phyloP scores from a whole-genome alignment of 1,140 invertebrate genomes.

The Plodia interpunctella region DNA sequence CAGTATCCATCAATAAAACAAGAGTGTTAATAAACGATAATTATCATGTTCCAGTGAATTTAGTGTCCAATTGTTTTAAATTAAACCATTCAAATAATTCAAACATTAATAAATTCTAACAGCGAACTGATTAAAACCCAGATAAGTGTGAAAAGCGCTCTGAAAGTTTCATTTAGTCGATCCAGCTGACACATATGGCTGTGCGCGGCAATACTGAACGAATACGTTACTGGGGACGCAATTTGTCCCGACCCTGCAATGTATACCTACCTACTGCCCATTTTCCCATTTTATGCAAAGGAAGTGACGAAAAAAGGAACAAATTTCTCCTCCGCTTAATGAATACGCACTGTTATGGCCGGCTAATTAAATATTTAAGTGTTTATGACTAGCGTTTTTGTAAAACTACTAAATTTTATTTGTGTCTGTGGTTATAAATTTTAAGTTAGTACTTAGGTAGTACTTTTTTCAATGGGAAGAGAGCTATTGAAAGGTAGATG shows the following conservation, averaged over 20 bases:
- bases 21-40: no score
- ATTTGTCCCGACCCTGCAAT: slow-evolving; percentile 60
- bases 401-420: no score
- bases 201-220: slow-evolving; percentile 31
- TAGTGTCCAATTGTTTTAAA: no score
- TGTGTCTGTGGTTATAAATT: no score
- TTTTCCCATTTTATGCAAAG: slow-evolving; percentile 51
- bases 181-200: slow-evolving; percentile 42
- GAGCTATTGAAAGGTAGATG: no score
- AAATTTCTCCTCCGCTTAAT: slow-evolving; percentile 42
- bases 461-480: no score
- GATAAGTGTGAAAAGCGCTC: slow-evolving; percentile 41
- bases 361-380: no score
- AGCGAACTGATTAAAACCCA: slow-evolving; percentile 36
- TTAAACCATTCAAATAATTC: background rate
- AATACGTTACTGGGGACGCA: slow-evolving; percentile 48
- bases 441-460: no score
- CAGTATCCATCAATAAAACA: no score
- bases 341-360: slow-evolving; percentile 30
- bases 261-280: slow-evolving; percentile 54
- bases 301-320: slow-evolving; percentile 44
- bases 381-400: no score
- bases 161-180: slow-evolving; percentile 60
- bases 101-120: slow-evolving; percentile 18
- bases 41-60: no score